phyloP scores from a whole-genome alignment of 2,888 invertebrate species.

The Acrobasis consociella region DNA sequence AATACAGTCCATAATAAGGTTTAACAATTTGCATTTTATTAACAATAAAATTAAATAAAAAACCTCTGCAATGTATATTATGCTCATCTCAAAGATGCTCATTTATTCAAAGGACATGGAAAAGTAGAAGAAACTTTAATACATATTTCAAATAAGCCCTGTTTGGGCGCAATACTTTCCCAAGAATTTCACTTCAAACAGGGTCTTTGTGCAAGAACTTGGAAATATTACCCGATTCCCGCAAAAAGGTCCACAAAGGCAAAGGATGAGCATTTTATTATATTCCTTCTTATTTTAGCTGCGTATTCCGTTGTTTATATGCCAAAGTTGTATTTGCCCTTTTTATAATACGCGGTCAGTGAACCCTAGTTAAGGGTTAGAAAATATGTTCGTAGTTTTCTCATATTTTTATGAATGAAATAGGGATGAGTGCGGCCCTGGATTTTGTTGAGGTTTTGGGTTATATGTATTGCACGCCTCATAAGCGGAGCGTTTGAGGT shows the following conservation, averaged over 20 bases:
- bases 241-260: slow-evolving; percentile 57
- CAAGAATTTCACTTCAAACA: slow-evolving; percentile 26
- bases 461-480: neutral
- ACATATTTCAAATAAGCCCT: slow-evolving; percentile 18
- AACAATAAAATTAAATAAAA: neutral
- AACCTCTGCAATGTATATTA: neutral
- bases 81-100: too few relatives aligned
- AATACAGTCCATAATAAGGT: too few relatives aligned
- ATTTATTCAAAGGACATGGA: slow-evolving; percentile 12
- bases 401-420: slow-evolving; percentile 58
- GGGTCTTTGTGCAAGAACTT: slow-evolving; percentile 30
- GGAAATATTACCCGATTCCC: slow-evolving; percentile 36
- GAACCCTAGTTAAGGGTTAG: slow-evolving; percentile 47
- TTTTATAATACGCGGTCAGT: slow-evolving; percentile 47
- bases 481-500: too few relatives aligned
- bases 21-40: too few relatives aligned
- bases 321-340: slow-evolving; percentile 53
- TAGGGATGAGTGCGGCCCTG: slow-evolving; percentile 14
- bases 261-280: slow-evolving; percentile 57
- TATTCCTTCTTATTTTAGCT: slow-evolving; percentile 56
- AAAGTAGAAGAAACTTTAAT: slow-evolving; percentile 18
- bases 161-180: slow-evolving; percentile 16
- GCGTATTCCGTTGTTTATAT: slow-evolving; percentile 60
- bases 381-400: slow-evolving; percentile 45
- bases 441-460: neutral